Conservation (phyloP, 1,140 invertebrate genomes). For the Theocolax elegans region DNA sequence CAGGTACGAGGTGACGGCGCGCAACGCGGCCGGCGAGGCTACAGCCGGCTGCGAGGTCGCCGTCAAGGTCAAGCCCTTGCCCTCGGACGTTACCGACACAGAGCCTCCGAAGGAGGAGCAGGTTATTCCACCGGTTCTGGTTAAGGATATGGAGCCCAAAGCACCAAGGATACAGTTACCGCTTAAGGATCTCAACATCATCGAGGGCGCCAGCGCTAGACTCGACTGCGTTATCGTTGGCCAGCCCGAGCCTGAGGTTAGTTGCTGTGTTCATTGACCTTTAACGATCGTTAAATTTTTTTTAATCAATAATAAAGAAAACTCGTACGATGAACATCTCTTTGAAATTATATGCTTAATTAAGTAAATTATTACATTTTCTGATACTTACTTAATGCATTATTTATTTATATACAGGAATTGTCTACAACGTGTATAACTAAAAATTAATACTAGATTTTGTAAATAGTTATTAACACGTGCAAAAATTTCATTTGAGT, state of each 20-base stretch:
- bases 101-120: conserved; percentile 71
- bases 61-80: conserved; percentile 77
- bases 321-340: too few species aligned
- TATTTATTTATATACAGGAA: too few species aligned
- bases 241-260: conserved; percentile 84
- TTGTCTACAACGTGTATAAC: too few species aligned
- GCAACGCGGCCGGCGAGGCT: conserved; percentile 74
- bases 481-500: too few species aligned
- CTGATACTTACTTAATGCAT: too few species aligned
- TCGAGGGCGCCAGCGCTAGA: conserved; percentile 77
- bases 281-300: neutral
- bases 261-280: too few species aligned
- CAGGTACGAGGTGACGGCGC: conserved; percentile 73
- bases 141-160: conserved; percentile 76
- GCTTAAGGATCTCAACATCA: conserved; percentile 76
- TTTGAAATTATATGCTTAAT: too few species aligned
- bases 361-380: too few species aligned
- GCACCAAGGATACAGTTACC: conserved; percentile 79
- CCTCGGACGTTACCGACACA: conserved; percentile 79
- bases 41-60: conserved; percentile 74
- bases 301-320: too few species aligned
- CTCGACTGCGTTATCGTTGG: conserved; percentile 86
- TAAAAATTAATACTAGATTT: neutral
- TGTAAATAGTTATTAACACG: too few species aligned
- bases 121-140: neutral